A percentile compares a stretch with the other conserved stretches of the same genome.
These are phyloP conservation scores for Lepidurus apus DNA, from an alignment of 1,140 invertebrate species.

Conservation along the genomic window DNA sequence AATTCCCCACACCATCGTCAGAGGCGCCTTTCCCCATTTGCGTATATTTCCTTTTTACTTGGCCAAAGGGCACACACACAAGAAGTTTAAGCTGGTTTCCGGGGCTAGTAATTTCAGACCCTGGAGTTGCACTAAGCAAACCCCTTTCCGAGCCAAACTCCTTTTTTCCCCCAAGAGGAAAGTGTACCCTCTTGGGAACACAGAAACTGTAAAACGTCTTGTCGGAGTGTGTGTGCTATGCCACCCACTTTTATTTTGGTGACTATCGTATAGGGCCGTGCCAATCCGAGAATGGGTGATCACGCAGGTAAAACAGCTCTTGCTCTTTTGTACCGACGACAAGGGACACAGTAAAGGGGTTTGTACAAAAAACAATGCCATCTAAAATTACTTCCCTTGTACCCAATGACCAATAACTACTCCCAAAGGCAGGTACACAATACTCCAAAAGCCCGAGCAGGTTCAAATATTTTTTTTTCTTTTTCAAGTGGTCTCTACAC, in stretches of 20 bases:
- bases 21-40: not conserved
- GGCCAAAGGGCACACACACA: not conserved
- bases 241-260: not conserved
- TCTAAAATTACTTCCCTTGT: not conserved
- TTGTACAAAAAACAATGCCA: not conserved
- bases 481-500: too few relatives aligned
- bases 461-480: too few relatives aligned
- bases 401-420: not conserved
- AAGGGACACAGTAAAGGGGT: not conserved
- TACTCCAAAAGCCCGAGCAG: too few relatives aligned
- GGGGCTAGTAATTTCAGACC: not conserved
- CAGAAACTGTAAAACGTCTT: not conserved
- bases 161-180: too few relatives aligned
- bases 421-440: too few relatives aligned
- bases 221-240: not conserved
- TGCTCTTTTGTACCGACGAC: not conserved
- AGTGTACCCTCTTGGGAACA: too few relatives aligned
- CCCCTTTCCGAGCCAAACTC: not conserved
- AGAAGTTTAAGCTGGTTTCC: not conserved
- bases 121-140: not conserved
- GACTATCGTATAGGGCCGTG: not conserved
- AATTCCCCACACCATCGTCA: not conserved
- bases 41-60: not conserved
- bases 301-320: constrained; percentile 10
- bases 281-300: constrained; percentile 13